A percentile compares a stretch with the other conserved stretches of the same genome.
These are phyloP conservation scores for Thecocarcelia acutangulata DNA, from an alignment of 2,888 invertebrate species.

Conservation along the genomic window DNA sequence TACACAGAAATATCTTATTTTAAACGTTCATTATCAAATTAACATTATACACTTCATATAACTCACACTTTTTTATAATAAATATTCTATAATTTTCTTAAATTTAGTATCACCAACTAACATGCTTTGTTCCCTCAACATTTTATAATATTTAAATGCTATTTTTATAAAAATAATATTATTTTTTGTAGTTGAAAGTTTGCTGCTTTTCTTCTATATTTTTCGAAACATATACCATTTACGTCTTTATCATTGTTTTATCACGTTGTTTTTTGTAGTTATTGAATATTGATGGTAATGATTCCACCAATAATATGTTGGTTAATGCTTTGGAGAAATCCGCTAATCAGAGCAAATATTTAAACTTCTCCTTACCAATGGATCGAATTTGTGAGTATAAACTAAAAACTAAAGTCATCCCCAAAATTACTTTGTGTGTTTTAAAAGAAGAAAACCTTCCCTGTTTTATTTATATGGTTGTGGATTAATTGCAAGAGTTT, in stretches of 20 bases:
- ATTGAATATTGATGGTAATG: conserved; percentile 81
- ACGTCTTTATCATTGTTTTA: conserved; percentile 69
- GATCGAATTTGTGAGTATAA: conserved; percentile 80
- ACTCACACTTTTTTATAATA: no score
- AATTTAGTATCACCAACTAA: background rate
- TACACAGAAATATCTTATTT: no score
- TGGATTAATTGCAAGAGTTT: conserved; percentile 75
- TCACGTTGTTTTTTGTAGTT: conserved; percentile 76
- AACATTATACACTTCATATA: no score
- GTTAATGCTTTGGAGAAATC: conserved; percentile 81
- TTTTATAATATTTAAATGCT: background rate
- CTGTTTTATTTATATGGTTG: conserved; percentile 73
- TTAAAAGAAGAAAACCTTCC: conserved; percentile 25
- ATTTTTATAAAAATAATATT: conserved; percentile 31
- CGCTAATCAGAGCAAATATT: conserved; percentile 80
- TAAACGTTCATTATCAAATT: no score
- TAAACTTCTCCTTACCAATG: conserved; percentile 81
- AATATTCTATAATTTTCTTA: no score
- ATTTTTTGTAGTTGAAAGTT: conserved; percentile 21
- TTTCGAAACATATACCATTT: conserved; percentile 55
- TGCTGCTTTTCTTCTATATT: conserved; percentile 47
- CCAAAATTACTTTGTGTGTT: conserved; percentile 41
- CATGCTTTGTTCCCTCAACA: background rate
- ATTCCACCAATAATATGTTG: conserved; percentile 79
- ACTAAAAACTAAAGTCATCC: conserved; percentile 5